These are phyloP conservation scores for Seira ritae DNA, from an alignment of 2,888 invertebrate species.

Conservation along the genomic window DNA sequence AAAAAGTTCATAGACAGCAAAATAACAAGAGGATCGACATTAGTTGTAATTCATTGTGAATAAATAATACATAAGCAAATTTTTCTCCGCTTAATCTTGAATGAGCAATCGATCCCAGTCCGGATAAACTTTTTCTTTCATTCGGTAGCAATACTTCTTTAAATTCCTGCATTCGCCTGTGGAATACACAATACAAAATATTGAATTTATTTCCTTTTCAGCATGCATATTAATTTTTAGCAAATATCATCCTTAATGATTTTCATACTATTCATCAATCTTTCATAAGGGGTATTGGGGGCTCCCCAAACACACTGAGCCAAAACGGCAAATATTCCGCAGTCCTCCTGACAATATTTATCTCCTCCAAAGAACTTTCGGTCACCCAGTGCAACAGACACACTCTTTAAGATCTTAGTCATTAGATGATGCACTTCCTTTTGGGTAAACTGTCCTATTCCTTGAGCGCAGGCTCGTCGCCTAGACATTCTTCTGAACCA, in stretches of 20 bases:
- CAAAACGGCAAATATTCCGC: slow-evolving; percentile 76
- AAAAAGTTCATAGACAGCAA: too few species aligned
- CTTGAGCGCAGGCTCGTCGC: slow-evolving; percentile 53
- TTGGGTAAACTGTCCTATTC: slow-evolving; percentile 67
- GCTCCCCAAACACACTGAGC: slow-evolving; percentile 74
- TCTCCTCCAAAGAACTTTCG: slow-evolving; percentile 70
- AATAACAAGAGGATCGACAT: too few species aligned
- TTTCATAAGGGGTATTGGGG: slow-evolving; percentile 72
- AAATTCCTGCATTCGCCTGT: slow-evolving; percentile 75
- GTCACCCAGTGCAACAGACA: slow-evolving; percentile 65
- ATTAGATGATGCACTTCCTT: slow-evolving; percentile 64
- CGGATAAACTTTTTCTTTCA: slow-evolving; percentile 75
- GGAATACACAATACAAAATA: slow-evolving; percentile 42
- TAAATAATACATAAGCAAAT: too few species aligned
- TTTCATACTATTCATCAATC: slow-evolving; percentile 69
- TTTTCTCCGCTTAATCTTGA: too few species aligned
- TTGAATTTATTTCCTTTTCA: not conserved
- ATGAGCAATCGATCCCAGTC: slow-evolving; percentile 75
- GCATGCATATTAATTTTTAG: not conserved
- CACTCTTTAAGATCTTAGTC: slow-evolving; percentile 53
- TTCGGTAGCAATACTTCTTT: slow-evolving; percentile 74
- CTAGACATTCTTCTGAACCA: slow-evolving; percentile 33
- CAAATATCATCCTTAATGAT: not conserved
- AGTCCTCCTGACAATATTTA: slow-evolving; percentile 74
- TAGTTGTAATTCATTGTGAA: too few species aligned